Conservation (phyloP, 2,797 vertebrate species). For the Lates japonicus region DNA sequence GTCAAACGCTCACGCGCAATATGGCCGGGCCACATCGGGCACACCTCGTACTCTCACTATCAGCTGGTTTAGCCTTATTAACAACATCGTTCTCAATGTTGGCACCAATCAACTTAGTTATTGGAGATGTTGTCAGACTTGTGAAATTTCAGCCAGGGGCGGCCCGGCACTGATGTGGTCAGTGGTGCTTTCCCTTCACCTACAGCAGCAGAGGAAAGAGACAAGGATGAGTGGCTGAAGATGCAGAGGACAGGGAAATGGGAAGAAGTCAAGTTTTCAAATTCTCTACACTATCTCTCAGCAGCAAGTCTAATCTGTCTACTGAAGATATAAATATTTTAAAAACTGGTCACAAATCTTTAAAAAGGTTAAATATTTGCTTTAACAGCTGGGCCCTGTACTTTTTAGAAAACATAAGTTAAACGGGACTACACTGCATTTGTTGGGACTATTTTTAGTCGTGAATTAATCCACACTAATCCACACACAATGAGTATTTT, state of each 20-base stretch:
- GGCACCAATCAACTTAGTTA: constrained; percentile 95
- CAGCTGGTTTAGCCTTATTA: constrained; percentile 91
- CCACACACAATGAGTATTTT: neutral
- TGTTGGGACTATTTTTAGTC: neutral
- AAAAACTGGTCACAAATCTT: neutral
- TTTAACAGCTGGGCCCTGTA: neutral
- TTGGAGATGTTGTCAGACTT: constrained; percentile 98
- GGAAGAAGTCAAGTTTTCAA: neutral
- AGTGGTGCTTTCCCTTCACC: constrained; percentile 97
- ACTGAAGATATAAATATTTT: neutral
- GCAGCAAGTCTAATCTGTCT: neutral
- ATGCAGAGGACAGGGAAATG: neutral
- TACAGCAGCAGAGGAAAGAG: constrained; percentile 54
- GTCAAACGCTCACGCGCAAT: constrained; percentile 91
- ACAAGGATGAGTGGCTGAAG: neutral
- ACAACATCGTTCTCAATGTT: constrained; percentile 93
- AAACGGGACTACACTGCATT: neutral
- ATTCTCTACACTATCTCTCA: neutral
- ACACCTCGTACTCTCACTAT: constrained; percentile 92
- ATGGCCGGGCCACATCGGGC: constrained; percentile 94
- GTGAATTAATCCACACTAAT: too few relatives aligned
- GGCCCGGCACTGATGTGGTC: constrained; percentile 97
- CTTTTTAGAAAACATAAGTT: neutral
- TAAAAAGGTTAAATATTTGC: neutral
- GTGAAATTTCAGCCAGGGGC: constrained; percentile 97